Conservation (phyloP, 2,797 vertebrate species). For the Xenopus petersii region DNA sequence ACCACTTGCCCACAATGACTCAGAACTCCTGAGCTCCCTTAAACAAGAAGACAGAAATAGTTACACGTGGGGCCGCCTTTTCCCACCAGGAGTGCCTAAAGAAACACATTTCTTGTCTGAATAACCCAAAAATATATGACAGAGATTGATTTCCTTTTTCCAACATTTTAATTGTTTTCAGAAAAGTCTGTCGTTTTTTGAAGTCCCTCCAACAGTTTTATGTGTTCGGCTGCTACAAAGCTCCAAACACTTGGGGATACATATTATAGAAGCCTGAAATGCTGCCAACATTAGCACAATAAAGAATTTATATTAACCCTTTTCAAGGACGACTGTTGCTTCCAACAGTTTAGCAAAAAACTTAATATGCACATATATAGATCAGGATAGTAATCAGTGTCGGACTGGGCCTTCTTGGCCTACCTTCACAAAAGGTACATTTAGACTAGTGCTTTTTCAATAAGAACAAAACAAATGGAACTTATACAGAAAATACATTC, state of each 20-base stretch:
- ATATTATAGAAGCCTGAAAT: neutral
- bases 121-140: slow-evolving; percentile 64
- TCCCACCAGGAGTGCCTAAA: slow-evolving; percentile 59
- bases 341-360: too few relatives aligned
- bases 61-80: slow-evolving; percentile 49
- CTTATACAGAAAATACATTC: too few relatives aligned
- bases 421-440: too few relatives aligned
- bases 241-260: neutral
- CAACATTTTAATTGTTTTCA: slow-evolving; percentile 44
- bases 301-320: neutral
- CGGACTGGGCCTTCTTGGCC: too few relatives aligned
- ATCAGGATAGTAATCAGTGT: too few relatives aligned
- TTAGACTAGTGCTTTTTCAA: too few relatives aligned
- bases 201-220: slow-evolving; percentile 12
- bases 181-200: slow-evolving; percentile 14
- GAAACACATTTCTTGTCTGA: slow-evolving; percentile 64
- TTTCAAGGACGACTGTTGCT: neutral
- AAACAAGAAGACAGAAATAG: slow-evolving; percentile 55
- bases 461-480: too few relatives aligned
- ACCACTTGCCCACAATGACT: slow-evolving; percentile 55
- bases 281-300: neutral
- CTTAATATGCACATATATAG: too few relatives aligned
- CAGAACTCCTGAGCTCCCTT: slow-evolving; percentile 48
- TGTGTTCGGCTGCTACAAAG: neutral
- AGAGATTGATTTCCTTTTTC: slow-evolving; percentile 38